Evolutionary conservation across 2,888 invertebrate genomes (phyloP).

Genomic region (Eupithecia subumbrata): DNA sequence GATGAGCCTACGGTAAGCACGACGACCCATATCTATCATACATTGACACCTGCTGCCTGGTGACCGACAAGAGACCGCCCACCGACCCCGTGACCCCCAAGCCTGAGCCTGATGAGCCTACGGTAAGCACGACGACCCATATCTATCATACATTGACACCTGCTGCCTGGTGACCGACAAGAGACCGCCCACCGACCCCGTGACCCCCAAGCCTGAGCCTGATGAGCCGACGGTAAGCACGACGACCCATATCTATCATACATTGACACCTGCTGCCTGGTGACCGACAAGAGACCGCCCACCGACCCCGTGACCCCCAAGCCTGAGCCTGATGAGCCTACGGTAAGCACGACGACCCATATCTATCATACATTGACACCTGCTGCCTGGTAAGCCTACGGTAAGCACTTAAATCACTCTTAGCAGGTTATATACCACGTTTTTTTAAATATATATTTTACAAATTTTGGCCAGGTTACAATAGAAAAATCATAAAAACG

Average conservation of each 20-base stretch:
- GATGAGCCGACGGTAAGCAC: slow-evolving; percentile 54
- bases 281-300: slow-evolving; percentile 52
- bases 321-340: slow-evolving; percentile 50
- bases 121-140: slow-evolving; percentile 66
- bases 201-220: slow-evolving; percentile 60
- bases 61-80: slow-evolving; percentile 53
- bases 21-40: slow-evolving; percentile 59
- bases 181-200: slow-evolving; percentile 56
- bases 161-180: slow-evolving; percentile 55
- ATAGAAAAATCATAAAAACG: too few relatives aligned
- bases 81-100: slow-evolving; percentile 63
- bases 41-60: slow-evolving; percentile 53
- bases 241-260: slow-evolving; percentile 59
- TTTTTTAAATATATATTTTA: too few relatives aligned
- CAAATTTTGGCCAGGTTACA: too few relatives aligned
- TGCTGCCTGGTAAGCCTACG: too few relatives aligned
- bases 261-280: slow-evolving; percentile 54
- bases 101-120: slow-evolving; percentile 50
- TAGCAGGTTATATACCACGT: too few relatives aligned
- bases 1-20: slow-evolving; percentile 54
- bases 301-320: slow-evolving; percentile 63
- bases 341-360: slow-evolving; percentile 66
- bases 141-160: slow-evolving; percentile 49
- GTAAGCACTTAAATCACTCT: too few relatives aligned
- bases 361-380: too few relatives aligned